These are phyloP conservation scores for Pseudorhiza aurosa DNA, from an alignment of 30 jellyfish, hydroid and myxozoan genomes.

Conservation along the genomic window DNA sequence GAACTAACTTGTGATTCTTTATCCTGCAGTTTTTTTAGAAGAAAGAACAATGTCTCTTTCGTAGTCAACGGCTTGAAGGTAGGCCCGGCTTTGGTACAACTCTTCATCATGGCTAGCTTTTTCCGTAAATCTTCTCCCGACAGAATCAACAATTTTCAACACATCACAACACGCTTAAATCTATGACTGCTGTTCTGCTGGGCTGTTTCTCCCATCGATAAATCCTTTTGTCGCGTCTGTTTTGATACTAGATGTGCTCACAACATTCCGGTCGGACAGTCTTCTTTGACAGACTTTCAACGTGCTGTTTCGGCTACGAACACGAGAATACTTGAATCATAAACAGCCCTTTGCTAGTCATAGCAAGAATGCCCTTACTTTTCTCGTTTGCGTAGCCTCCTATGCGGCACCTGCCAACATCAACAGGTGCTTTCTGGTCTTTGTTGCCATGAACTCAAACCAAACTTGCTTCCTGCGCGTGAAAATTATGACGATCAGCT, in stretches of 20 bases:
- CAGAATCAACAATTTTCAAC: too few species aligned
- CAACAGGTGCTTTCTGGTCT: constrained; percentile 59
- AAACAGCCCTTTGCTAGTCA: constrained; percentile 31
- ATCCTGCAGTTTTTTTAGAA: constrained; percentile 71
- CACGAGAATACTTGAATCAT: not conserved
- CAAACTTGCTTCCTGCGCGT: constrained; percentile 42
- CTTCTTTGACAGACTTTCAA: too few species aligned
- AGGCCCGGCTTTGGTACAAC: constrained; percentile 74
- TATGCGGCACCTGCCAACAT: constrained; percentile 50
- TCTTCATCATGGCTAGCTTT: constrained; percentile 38
- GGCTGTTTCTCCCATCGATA: too few species aligned
- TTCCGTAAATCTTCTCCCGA: not conserved
- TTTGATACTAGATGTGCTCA: too few species aligned
- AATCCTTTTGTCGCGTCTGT: too few species aligned
- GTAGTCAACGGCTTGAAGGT: constrained; percentile 71
- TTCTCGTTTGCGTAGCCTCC: constrained; percentile 17
- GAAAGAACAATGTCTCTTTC: constrained; percentile 70
- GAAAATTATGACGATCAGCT: constrained; percentile 1
- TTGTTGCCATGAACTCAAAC: constrained; percentile 49
- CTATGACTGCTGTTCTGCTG: too few species aligned
- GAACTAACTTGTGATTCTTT: constrained; percentile 77
- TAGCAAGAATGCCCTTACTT: constrained; percentile 55
- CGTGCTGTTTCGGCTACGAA: too few species aligned
- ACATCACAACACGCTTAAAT: not conserved
- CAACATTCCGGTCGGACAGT: too few species aligned